Base-by-base conservation (phyloP, 2,797 vertebrate genomes). In the Pangasius djambal region DNA sequence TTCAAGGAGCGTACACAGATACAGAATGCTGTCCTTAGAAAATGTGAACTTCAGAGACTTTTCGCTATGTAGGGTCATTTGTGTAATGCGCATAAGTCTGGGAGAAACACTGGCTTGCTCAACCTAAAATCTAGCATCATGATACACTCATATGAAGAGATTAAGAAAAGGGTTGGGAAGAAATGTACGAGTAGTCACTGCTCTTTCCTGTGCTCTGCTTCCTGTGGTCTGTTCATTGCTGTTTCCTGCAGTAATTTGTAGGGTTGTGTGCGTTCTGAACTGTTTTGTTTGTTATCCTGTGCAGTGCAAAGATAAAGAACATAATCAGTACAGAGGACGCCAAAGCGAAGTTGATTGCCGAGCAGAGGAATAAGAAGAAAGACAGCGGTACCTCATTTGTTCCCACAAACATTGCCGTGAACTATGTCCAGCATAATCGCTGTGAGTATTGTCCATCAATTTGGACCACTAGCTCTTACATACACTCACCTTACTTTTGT, bases 331-430 rank as follows among this genome's bases (percentile, higher is more conserved):
- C 98, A 15, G 99, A 99, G 89, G 98, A 99, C 0, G 99, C 98
- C 78, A 99, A 99, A 94, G 98, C 98, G 67, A 97, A 97, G 77
- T 96, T 99, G 78, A 93, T 99, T 91, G 97, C 97, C 3, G 98
- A 99, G 92, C 99, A 99, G 92, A 98, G 99, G 92, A 99, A 99
- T 93, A 99, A 99, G 94, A 99, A 99, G 94, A 99, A 99, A 91
- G 98, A 99, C 93, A 96, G 96, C 0, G 97, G 98, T 91, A 99
- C 98, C 0, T 99, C 98, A 13, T 99, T 99, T 25, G 99, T 99
- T 89, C 99, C 99, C 65, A 99, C 98, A 18, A 99, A 99, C 94
- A 99, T 99, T 87, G 99, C 99, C 0, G 99, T 99, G 88, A 99
- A 99, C 92, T 99, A 99, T 0, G 98, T 99, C 81, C 99, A 99